A percentile compares a stretch with the other conserved stretches of the same genome.
Conservation (phyloP, 2,113 vertebrate genomes). For the Notarius lentiginosus region DNA sequence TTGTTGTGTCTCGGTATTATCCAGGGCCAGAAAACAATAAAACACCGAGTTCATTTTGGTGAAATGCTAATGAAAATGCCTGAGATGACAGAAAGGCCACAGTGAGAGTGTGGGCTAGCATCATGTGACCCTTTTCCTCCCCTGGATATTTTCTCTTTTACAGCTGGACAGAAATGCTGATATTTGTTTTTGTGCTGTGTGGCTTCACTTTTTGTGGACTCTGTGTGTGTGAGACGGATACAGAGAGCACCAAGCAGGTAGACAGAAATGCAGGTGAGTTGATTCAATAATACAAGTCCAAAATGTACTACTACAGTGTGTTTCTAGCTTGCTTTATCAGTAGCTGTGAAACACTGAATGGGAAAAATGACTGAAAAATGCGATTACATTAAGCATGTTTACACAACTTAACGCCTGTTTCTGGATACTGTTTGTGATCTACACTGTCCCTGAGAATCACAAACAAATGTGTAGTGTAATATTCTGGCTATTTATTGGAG, state of each 20-base stretch:
- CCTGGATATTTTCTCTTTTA: background rate
- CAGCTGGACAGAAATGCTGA: conserved; percentile 75
- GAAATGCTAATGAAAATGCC: background rate
- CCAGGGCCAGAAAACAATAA: background rate
- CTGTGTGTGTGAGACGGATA: conserved; percentile 63
- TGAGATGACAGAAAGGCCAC: background rate
- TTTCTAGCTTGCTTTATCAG: background rate
- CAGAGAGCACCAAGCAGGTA: conserved; percentile 37
- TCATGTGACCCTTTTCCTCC: background rate
- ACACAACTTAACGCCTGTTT: background rate
- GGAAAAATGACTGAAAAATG: background rate
- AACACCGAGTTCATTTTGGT: background rate
- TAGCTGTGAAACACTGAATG: background rate
- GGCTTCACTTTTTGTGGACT: conserved; percentile 69
- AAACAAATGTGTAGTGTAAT: background rate
- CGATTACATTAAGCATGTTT: background rate
- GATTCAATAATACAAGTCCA: background rate
- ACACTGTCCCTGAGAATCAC: background rate
- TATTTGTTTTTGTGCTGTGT: conserved; percentile 69
- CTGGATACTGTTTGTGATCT: background rate
- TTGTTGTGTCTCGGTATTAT: background rate
- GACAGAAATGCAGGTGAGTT: conserved; percentile 71
- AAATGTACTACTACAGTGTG: background rate
- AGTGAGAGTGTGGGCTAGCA: background rate
- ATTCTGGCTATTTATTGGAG: background rate